A percentile compares a stretch with the other conserved stretches of the same genome.
Conservation (phyloP, 2,113 vertebrate genomes). For the Edolisoma coerulescens region DNA sequence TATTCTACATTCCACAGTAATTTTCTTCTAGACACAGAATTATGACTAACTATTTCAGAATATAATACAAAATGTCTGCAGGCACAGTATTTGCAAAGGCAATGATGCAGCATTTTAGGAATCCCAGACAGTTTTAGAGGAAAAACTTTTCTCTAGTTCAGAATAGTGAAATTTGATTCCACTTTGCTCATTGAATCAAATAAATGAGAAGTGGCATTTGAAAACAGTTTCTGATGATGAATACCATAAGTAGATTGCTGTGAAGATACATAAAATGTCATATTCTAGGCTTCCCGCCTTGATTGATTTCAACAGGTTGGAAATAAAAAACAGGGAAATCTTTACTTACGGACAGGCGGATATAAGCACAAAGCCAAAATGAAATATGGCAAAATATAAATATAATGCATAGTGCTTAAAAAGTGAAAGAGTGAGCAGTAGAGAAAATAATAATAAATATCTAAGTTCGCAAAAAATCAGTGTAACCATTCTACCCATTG, state of each 20-base stretch:
- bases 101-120: background rate
- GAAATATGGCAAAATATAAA: slow-evolving; percentile 15
- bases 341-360: slow-evolving; percentile 39
- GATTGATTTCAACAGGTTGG: slow-evolving; percentile 49
- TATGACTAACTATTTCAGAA: background rate
- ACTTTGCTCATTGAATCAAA: slow-evolving; percentile 32
- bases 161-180: slow-evolving; percentile 18
- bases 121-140: background rate
- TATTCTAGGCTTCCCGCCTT: slow-evolving; percentile 22
- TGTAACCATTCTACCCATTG: background rate
- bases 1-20: background rate
- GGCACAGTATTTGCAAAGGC: background rate
- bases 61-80: background rate
- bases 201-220: slow-evolving; percentile 49
- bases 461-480: background rate
- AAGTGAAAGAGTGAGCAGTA: background rate
- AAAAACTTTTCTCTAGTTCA: slow-evolving; percentile 31
- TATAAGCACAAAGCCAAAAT: slow-evolving; percentile 25
- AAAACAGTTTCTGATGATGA: slow-evolving; percentile 53
- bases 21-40: background rate
- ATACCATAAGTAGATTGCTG: background rate
- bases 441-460: background rate
- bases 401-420: background rate
- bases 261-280: slow-evolving; percentile 46
- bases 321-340: slow-evolving; percentile 48